Conservation (phyloP, 2,113 vertebrate species). For the Takifugu flavidus region DNA sequence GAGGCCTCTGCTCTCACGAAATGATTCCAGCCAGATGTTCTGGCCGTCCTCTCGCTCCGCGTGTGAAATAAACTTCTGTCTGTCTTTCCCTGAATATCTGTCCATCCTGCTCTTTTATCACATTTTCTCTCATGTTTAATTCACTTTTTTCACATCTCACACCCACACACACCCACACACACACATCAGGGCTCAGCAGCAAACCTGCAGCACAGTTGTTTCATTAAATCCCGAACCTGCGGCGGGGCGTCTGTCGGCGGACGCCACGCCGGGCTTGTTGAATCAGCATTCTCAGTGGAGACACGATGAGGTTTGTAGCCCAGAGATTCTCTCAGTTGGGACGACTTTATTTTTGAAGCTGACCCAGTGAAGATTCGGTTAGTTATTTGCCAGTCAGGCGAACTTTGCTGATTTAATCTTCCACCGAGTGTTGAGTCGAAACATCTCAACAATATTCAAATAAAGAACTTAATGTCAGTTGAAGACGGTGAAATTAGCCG, state of each 20-base stretch:
- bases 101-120: neutral
- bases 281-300: neutral
- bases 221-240: neutral
- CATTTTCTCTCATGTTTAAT: neutral
- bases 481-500: slow-evolving; percentile 10
- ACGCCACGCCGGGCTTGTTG: too few relatives aligned
- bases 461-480: too few relatives aligned
- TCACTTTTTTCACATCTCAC: neutral
- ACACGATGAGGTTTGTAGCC: neutral
- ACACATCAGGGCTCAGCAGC: neutral
- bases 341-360: neutral
- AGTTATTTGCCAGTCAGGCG: too few relatives aligned
- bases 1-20: slow-evolving; percentile 26
- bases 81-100: neutral
- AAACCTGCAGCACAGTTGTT: neutral
- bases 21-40: slow-evolving; percentile 64
- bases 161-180: neutral
- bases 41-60: slow-evolving; percentile 22
- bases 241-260: too few relatives aligned
- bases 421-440: neutral
- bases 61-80: slow-evolving; percentile 21
- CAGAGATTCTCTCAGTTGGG: neutral
- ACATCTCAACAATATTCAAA: slow-evolving; percentile 12
- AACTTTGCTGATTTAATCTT: too few relatives aligned
- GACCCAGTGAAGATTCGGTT: neutral